phyloP scores from a whole-genome alignment of 2,797 vertebrate genomes.

The Diplodus sargus region DNA sequence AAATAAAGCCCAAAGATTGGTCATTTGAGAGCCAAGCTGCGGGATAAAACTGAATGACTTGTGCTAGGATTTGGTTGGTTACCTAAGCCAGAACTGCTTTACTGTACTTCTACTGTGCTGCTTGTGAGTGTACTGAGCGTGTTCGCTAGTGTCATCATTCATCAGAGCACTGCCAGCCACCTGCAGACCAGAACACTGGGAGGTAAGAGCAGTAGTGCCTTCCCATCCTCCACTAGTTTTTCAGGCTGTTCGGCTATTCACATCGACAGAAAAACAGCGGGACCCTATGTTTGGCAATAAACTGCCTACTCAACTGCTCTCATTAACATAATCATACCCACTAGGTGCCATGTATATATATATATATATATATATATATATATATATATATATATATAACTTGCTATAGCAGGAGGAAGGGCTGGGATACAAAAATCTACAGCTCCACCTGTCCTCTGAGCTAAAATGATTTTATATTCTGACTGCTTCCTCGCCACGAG shows the following conservation, averaged over 20 bases:
- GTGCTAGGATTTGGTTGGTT: constrained; percentile 39
- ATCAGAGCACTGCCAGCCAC: constrained; percentile 69
- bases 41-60: constrained; percentile 53
- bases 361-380: too few species aligned
- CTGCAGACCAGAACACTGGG: constrained; percentile 59
- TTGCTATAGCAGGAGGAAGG: background rate
- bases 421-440: constrained; percentile 21
- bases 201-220: constrained; percentile 42
- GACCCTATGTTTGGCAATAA: background rate
- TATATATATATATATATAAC: constrained; percentile 6
- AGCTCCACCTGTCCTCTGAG: constrained; percentile 49
- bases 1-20: constrained; percentile 45
- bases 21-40: constrained; percentile 47
- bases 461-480: constrained; percentile 54
- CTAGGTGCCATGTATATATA: background rate
- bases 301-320: constrained; percentile 12
- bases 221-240: constrained; percentile 23
- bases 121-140: constrained; percentile 49
- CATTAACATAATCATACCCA: constrained; percentile 26
- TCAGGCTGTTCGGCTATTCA: constrained; percentile 3
- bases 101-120: constrained; percentile 42
- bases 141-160: constrained; percentile 63
- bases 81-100: constrained; percentile 39
- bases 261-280: constrained; percentile 10
- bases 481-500: constrained; percentile 36